Base-by-base conservation (phyloP, 2,888 invertebrate species). In the Bombylius major region DNA sequence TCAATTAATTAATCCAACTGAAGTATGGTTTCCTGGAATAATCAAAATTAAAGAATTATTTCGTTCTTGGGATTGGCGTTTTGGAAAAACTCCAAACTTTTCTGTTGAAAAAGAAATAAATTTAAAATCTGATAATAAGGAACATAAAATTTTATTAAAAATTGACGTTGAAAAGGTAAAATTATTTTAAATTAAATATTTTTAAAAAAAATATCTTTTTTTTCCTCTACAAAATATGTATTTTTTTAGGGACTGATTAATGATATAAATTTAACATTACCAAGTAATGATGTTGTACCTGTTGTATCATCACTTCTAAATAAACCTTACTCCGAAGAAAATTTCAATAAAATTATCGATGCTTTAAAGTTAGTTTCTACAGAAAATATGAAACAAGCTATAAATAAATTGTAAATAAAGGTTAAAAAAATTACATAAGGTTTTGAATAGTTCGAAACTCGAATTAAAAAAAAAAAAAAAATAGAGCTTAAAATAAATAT, bases 1-100 rank as follows among this genome's bases (percentile, higher is more conserved):
- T 72, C 89, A 91, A 68, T 80, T 84, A 69, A 77, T 93, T 53
- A 90, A 91, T 74, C 92, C 93, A 3, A 87, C 87, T 1, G 87
- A 93, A 64, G 82, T 86, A 62, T 90, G 89, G 88, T 93, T 90
- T 71, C 89, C 89, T 70, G 90, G 91, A 65, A 78, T 92, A 36
- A 79, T 80, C 11, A 79, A 84, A 64, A 76, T 90, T 56, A 81
- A 81, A 56, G 78, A 80, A 46, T 82, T 84, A 59, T 81, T 90
- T 53, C 72, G 78, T 61, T 84, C 84, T 34, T 94, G 93, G 91
- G 84, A 91, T 57, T 95, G 94, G 94, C 82, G 84, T 60, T 88
- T 80, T 70, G 95, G 93, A 2, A 86, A 82, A 69, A 90, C 94
- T 0, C 96, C 95, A 0, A 82, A 83, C 62, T 95, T 95, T 72